Evolutionary conservation across 1,140 invertebrate genomes (phyloP).

Genomic region (Dinoponera quadriceps): DNA sequence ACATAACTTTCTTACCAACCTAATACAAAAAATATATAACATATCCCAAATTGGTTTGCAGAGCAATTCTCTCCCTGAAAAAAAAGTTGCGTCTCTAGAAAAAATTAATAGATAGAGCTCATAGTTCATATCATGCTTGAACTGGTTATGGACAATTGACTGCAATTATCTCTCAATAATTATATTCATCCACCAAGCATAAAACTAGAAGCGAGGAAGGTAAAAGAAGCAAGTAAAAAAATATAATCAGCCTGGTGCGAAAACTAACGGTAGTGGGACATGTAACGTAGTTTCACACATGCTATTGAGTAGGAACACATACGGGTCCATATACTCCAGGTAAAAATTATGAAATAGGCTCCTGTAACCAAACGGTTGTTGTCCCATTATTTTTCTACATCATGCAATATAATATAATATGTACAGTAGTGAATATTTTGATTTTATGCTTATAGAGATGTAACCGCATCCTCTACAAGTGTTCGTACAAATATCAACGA

Average conservation of each 20-base stretch:
- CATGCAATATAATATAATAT: constrained; percentile 81
- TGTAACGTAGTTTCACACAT: constrained; percentile 86
- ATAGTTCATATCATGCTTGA: constrained; percentile 60
- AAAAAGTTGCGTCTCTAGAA: constrained; percentile 21
- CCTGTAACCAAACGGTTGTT: constrained; percentile 85
- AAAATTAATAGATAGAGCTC: constrained; percentile 36
- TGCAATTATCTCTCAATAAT: constrained; percentile 28
- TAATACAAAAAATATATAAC: too few relatives aligned
- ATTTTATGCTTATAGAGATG: constrained; percentile 37
- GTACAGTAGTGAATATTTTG: constrained; percentile 20
- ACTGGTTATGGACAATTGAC: constrained; percentile 40
- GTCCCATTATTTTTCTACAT: constrained; percentile 83
- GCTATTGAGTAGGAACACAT: constrained; percentile 86
- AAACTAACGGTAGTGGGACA: constrained; percentile 86
- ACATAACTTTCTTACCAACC: too few relatives aligned
- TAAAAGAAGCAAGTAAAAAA: constrained; percentile 77
- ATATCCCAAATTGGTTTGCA: not conserved
- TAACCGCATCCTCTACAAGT: not conserved
- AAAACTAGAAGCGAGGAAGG: constrained; percentile 36
- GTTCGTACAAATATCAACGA: constrained; percentile 24
- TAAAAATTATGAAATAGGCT: constrained; percentile 87
- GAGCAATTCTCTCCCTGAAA: not conserved
- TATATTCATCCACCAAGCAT: constrained; percentile 28
- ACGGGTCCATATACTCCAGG: constrained; percentile 86
- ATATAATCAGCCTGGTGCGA: constrained; percentile 84